Evolutionary conservation across 1,140 invertebrate genomes (phyloP).

Genomic region (Callitettix versicolor): DNA sequence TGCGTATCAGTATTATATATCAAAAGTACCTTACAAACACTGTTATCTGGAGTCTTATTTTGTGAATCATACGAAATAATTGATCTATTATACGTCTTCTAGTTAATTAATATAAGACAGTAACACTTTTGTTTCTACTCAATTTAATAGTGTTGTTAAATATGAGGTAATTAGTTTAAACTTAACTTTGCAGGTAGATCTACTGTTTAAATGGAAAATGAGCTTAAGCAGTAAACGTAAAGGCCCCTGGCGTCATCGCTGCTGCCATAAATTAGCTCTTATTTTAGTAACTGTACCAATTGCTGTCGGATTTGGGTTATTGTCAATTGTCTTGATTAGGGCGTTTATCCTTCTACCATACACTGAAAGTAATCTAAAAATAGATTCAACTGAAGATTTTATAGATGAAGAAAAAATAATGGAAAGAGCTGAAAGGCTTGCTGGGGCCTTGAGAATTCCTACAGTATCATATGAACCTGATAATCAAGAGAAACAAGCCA

Average conservation of each 20-base stretch:
- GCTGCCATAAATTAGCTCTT: conserved; percentile 5
- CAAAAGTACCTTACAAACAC: too few species aligned
- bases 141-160: too few species aligned
- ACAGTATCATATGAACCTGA: conserved; percentile 20
- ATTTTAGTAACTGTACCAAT: not conserved
- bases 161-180: too few species aligned
- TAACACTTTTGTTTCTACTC: too few species aligned
- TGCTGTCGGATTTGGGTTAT: not conserved
- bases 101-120: too few species aligned
- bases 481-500: conserved; percentile 19
- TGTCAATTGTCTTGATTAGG: not conserved
- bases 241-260: conserved; percentile 7
- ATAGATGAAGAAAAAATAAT: conserved; percentile 17
- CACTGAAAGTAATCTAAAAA: not conserved
- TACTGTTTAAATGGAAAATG: not conserved
- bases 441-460: conserved; percentile 21
- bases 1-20: too few species aligned
- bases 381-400: conserved; percentile 4
- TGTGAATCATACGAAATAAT: too few species aligned
- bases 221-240: conserved; percentile 3
- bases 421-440: conserved; percentile 20
- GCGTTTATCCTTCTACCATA: not conserved
- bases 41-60: too few species aligned
- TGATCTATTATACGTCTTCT: too few species aligned
- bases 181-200: too few species aligned